These are phyloP conservation scores for Acanthosepion esculentum DNA, from an alignment of 2,888 invertebrate species.

Conservation along the genomic window DNA sequence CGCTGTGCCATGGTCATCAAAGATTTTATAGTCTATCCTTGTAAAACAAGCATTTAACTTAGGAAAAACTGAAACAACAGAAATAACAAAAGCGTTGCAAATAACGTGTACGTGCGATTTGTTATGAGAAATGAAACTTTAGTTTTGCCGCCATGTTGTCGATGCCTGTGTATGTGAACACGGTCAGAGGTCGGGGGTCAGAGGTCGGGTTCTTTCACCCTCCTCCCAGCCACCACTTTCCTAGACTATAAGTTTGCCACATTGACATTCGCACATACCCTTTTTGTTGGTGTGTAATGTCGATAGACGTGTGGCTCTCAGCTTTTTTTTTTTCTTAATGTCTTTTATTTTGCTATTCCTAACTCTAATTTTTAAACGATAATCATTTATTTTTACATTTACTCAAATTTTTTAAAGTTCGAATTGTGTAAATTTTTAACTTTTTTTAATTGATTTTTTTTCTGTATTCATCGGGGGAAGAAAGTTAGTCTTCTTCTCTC, in stretches of 20 bases:
- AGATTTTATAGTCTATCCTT: neutral
- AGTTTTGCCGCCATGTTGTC: neutral
- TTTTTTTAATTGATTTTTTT: too few species aligned
- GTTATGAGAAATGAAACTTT: neutral
- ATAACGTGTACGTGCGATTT: neutral
- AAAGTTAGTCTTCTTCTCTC: too few species aligned
- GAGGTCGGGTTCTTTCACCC: neutral
- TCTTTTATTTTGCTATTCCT: neutral
- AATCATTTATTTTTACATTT: neutral
- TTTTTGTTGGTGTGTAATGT: neutral
- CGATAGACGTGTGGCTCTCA: neutral
- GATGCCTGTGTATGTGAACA: neutral
- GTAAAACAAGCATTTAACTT: neutral
- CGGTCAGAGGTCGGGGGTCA: neutral
- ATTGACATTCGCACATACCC: neutral
- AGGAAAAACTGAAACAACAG: neutral
- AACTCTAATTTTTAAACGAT: neutral
- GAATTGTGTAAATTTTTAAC: neutral
- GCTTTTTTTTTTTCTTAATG: neutral
- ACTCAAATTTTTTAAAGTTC: neutral
- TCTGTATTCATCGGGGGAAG: too few species aligned
- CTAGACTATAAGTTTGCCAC: neutral
- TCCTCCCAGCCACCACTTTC: neutral
- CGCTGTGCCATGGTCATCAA: neutral
- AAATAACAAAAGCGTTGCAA: neutral